Evolutionary conservation across 2,113 vertebrate genomes (phyloP).

Genomic region (Coracopsis vasa): DNA sequence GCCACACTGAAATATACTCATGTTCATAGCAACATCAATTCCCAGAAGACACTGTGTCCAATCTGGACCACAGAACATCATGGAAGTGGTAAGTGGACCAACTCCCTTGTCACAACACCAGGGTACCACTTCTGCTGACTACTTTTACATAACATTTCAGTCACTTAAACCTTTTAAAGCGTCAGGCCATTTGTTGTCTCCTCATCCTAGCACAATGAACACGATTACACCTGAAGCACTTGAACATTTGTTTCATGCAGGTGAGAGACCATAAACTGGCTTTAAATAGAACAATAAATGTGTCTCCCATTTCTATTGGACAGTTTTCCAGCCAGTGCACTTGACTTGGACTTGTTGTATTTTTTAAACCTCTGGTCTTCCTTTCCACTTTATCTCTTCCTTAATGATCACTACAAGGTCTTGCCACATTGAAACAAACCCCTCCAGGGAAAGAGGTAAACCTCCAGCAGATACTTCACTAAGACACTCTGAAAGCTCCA

Average conservation of each 20-base stretch:
- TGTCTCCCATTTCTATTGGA: neutral
- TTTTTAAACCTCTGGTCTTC: neutral
- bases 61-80: neutral
- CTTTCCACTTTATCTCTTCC: neutral
- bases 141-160: neutral
- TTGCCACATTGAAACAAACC: neutral
- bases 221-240: neutral
- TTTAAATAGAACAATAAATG: neutral
- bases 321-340: neutral
- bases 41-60: neutral
- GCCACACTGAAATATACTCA: neutral
- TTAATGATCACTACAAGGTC: neutral
- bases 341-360: neutral
- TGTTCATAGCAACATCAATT: neutral
- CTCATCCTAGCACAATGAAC: neutral
- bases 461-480: neutral
- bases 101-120: neutral
- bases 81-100: accelerated
- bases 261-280: neutral
- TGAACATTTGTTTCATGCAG: neutral
- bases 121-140: neutral
- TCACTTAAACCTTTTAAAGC: neutral
- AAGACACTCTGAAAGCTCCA: neutral
- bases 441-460: neutral
- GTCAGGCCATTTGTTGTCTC: neutral